Evolutionary conservation across 2,797 vertebrate genomes (phyloP), one percentile per base, ranked within the genome.

Genomic region (Poeciliopsis gracilis): DNA sequence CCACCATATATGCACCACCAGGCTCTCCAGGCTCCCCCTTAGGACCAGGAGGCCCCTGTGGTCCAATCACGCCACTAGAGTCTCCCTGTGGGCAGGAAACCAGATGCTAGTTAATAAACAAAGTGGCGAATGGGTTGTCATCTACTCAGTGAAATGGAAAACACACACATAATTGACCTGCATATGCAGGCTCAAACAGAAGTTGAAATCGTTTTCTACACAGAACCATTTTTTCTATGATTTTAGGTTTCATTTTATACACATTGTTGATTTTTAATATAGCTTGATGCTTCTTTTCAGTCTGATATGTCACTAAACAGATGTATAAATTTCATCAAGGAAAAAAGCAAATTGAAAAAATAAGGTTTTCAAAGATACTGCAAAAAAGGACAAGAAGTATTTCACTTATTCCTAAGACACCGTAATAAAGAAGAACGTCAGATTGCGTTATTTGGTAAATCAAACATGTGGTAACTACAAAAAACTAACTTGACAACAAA

Each of bases 1-100:
- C 91, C 93, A 99, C 98, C 84, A 94, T 93, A 88, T 91, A 91
- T 86, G 94, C 96, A 84, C 86, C 90, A 85, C 96, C 97, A 73
- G 96, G 95, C 87, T 96, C 95, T 53, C 97, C 98, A 72, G 95
- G 93, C 75, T 98, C 97, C 6, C 98, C 98, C 95, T 98, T 98
- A 51, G 95, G 95, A 89, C 98, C 98, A 49, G 95, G 95, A 73
- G 93, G 92, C 66, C 98, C 98, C 43, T 94, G 96, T 0, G 94
- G 96, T 5, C 97, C 97, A 8, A 88, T 87, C 83, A 94, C 90
- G 47, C 96, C 96, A 80, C 96, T 96, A 71, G 96, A 78, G 61
- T 98, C 97, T 15, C 98, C 98, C 98, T 99, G 43, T 13, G 88
- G 73, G 82, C 30, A 88, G 33, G 86, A 61, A 86, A 51, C 86